Conservation (phyloP, 2,797 vertebrate species). For the Caiman crocodilus region DNA sequence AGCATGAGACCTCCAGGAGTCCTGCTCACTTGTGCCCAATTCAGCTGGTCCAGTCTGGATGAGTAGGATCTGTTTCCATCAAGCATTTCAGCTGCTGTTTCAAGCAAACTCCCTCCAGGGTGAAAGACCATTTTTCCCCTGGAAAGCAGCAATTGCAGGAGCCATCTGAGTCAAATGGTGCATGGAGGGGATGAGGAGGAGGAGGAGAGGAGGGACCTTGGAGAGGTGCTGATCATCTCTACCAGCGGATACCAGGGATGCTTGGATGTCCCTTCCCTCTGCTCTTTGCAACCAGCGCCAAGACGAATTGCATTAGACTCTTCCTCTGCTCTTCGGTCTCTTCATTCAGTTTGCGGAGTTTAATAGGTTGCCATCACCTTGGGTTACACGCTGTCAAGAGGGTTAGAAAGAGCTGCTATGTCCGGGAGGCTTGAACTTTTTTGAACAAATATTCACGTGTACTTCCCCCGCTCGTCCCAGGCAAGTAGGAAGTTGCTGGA, state of each 20-base stretch:
- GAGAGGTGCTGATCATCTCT: not conserved
- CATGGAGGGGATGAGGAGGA: not conserved
- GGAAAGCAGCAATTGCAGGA: not conserved
- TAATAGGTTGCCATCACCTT: not conserved
- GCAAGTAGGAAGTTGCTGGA: not conserved
- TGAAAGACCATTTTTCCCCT: not conserved
- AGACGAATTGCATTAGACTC: slow-evolving; percentile 38
- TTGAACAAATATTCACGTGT: not conserved
- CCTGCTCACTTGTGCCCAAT: not conserved
- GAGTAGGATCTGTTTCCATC: not conserved
- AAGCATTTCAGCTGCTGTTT: not conserved
- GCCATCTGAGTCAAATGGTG: not conserved
- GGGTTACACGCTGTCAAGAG: not conserved
- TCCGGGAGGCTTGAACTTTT: slow-evolving; percentile 16
- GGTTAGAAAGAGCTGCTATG: slow-evolving; percentile 36
- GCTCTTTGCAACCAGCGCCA: not conserved
- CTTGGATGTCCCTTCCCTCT: slow-evolving; percentile 28
- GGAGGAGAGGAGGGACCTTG: too few relatives aligned
- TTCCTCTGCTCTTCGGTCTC: not conserved
- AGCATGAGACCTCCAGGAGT: not conserved
- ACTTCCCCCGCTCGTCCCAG: not conserved
- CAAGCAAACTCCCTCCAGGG: not conserved
- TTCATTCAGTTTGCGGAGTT: not conserved
- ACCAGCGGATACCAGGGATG: slow-evolving; percentile 47
- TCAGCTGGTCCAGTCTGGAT: not conserved